Evolutionary conservation across 2,888 invertebrate genomes (phyloP), one percentile per base, ranked within the genome.

Genomic region (Synergus laeviventris): DNA sequence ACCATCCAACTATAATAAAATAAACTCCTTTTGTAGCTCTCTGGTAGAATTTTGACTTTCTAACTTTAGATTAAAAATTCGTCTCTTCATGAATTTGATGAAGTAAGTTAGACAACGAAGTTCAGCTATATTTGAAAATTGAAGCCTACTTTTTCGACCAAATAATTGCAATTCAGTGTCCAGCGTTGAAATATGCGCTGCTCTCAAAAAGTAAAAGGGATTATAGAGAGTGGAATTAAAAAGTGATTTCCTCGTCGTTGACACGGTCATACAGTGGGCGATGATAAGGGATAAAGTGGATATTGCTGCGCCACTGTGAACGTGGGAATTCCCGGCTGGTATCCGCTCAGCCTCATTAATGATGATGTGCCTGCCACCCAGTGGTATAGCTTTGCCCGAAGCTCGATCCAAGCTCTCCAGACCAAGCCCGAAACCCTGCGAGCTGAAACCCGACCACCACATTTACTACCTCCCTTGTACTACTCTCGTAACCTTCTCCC

Each of bases 331-430:
- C 81, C 83, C 89, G 87, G 87, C 85, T 89, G 89, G 85, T 85
- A 88, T 87, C 87, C 89, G 87, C 88, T 87, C 93, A 93, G 93
- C 93, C 94, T 94, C 94, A 94, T 94, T 94, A 94, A 94, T 94
- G 94, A 94, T 94, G 94, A 94, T 94, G 94, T 94, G 94, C 93
- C 94, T 93, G 94, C 94, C 94, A 93, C 93, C 93, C 93, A 94
- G 94, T 94, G 94, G 82, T 84, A n/a, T n/a, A 82, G 83, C 84
- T 74, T 66, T 74, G 62, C 77, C 18, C 77, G 77, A 66, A 59
- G 64, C 42, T 49, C 45, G 38, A 61, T 54, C 73, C 78, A 76
- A 54, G 60, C 76, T 39, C 76, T 76, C 74, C 59, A 76, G 60
- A 78, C 54, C 76, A 74, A 76, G 76, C 70, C 70, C 38, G 45